Evolutionary conservation across 1,140 invertebrate species (phyloP).

Genomic region (Liolophura sinensis): DNA sequence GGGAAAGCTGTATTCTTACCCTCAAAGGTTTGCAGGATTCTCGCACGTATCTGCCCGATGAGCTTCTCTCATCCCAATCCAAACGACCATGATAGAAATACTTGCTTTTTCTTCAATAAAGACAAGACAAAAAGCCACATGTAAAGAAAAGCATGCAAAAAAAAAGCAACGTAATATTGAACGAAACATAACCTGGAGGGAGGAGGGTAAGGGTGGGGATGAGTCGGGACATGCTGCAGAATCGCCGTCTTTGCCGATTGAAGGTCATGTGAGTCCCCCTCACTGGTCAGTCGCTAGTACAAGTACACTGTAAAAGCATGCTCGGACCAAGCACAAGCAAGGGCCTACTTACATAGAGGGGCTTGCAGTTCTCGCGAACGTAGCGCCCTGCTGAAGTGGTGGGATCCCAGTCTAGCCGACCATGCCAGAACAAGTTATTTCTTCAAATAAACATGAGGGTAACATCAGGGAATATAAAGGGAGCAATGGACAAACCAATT

Average conservation of each 20-base stretch:
- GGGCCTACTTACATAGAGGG: constrained; percentile 76
- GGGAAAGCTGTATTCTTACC: constrained; percentile 65
- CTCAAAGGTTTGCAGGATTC: constrained; percentile 94
- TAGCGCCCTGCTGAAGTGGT: constrained; percentile 55
- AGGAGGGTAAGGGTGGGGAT: not conserved
- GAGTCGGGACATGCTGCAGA: not conserved
- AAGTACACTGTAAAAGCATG: constrained; percentile 1
- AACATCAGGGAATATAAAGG: too few species aligned
- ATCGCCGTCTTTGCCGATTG: not conserved
- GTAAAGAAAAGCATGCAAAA: constrained; percentile 17
- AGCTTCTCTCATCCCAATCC: constrained; percentile 56
- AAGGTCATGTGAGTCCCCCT: too few species aligned
- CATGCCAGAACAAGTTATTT: constrained; percentile 73
- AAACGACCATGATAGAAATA: constrained; percentile 57
- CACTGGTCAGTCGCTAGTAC: not conserved
- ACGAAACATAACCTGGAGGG: not conserved
- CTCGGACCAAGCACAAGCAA: not conserved
- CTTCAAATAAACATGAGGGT: constrained; percentile 60
- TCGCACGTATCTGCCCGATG: constrained; percentile 55
- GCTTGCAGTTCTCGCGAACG: constrained; percentile 88
- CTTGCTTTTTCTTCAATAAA: constrained; percentile 47
- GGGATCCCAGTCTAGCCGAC: constrained; percentile 58
- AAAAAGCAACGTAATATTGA: constrained; percentile 6
- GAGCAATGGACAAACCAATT: too few species aligned
- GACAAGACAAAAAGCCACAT: constrained; percentile 17